Evolutionary conservation across 2,888 invertebrate species (phyloP), one percentile per base, ranked within the genome.

Genomic region (Keiferia lycopersicella): DNA sequence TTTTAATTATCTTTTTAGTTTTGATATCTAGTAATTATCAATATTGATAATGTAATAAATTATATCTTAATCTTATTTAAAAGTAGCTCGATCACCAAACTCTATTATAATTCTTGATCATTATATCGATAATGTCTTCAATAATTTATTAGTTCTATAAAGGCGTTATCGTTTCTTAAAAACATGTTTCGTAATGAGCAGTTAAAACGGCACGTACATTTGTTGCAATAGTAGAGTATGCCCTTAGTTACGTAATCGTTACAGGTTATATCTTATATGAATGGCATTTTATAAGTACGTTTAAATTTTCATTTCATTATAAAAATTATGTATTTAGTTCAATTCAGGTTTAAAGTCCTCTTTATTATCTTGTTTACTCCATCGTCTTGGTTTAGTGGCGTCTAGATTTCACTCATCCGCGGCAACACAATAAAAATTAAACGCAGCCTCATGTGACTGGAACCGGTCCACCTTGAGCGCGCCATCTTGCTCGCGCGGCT

Each of bases 381-480:
- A 12, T 12, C 18, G 18, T 51, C 51, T 51, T 30, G 56, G 30
- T 30, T 26, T 30, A 38, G 20, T 14, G 39, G 18, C 50, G 34
- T 50, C 61, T 61, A 30, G 61, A 61, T 61, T 50, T 60, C 22
- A 50, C 61, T 50, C 34, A 50, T 30, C 61, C 60, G 48, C 30
- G 45, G 48, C 26, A 50, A 61, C 16, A 61, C 48, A 61, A 50
- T 34, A 61, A 61, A 50, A 61, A 34, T 45, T 26, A 26, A 58
- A 58, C 20, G 45, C 1, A 53, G 62, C 39, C 76, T 75, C 72
- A 77, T 72, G 67, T 71, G 77, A 78, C 78, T 75, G 71, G 76
- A 80, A 84, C 82, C 81, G 77, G 86, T 86, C 82, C 77, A 82
- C 88, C 88, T 88, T 89, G 86, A 82, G 75, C 77, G 73, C 80